phyloP scores from a whole-genome alignment of 2,113 vertebrate species.

The Taurulus bubalis region DNA sequence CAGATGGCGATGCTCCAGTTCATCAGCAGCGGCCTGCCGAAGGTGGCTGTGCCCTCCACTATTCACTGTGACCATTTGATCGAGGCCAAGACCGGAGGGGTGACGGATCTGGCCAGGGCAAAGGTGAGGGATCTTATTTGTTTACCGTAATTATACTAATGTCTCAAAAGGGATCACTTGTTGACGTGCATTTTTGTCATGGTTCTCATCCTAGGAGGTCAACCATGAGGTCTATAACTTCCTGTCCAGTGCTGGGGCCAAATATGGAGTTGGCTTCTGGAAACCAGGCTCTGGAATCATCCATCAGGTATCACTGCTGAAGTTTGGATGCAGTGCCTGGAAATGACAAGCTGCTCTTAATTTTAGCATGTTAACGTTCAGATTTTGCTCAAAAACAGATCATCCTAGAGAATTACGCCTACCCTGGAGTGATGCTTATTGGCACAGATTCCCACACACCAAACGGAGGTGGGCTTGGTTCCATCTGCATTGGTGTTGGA shows the following conservation, averaged over 20 bases:
- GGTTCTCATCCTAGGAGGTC: conserved; percentile 86
- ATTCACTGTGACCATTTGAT: conserved; percentile 99
- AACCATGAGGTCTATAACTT: conserved; percentile 97
- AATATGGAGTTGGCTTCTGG: conserved; percentile 99
- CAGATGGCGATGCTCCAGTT: conserved; percentile 99
- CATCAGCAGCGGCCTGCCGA: conserved; percentile 95
- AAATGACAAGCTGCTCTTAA: not conserved
- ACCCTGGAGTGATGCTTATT: conserved; percentile 95
- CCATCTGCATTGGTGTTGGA: conserved; percentile 96
- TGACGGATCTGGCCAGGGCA: conserved; percentile 90
- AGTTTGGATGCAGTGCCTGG: fast-evolving
- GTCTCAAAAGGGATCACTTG: not conserved
- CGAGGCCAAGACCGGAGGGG: conserved; percentile 92
- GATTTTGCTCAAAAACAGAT: conserved; percentile 82
- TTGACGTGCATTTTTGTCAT: not conserved
- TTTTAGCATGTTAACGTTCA: not conserved
- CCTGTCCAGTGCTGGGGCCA: conserved; percentile 91
- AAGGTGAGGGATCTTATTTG: conserved; percentile 83
- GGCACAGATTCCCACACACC: conserved; percentile 99
- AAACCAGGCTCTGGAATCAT: conserved; percentile 98
- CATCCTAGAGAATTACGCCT: conserved; percentile 96
- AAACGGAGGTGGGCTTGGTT: conserved; percentile 94
- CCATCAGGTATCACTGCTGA: conserved; percentile 88
- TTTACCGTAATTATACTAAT: not conserved
- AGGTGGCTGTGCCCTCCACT: conserved; percentile 95